A percentile compares a stretch with the other conserved stretches of the same genome.
phyloP scores from a whole-genome alignment of 2,113 vertebrate genomes.

The Antigone vipio region DNA sequence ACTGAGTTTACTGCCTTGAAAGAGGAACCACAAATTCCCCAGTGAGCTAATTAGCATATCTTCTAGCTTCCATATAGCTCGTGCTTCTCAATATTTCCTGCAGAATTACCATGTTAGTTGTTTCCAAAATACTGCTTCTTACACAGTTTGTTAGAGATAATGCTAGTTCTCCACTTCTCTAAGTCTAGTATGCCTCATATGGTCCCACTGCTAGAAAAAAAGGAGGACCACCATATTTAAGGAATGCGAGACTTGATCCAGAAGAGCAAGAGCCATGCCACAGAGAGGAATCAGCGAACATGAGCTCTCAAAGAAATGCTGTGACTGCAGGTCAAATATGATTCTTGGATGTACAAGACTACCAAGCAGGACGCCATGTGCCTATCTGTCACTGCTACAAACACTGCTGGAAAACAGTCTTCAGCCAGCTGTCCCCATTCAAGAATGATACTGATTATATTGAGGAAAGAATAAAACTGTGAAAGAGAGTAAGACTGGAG shows the following conservation, averaged over 20 bases:
- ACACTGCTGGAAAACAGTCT: neutral
- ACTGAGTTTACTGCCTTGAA: neutral
- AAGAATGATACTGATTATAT: neutral
- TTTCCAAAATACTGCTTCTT: neutral
- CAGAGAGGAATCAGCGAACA: neutral
- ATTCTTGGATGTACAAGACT: neutral
- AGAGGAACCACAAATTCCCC: neutral
- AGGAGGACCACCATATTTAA: neutral
- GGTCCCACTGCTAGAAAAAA: neutral
- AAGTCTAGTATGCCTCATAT: rapidly evolving
- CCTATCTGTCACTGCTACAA: neutral
- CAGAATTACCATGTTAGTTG: neutral
- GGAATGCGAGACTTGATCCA: neutral
- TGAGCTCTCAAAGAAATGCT: neutral
- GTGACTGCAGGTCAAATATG: neutral
- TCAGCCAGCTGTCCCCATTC: neutral
- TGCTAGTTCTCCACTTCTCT: neutral
- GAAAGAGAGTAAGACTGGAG: neutral
- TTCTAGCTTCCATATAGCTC: neutral
- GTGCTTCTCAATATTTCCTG: neutral
- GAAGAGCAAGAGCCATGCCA: neutral
- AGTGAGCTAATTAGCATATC: neutral
- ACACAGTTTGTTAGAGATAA: neutral
- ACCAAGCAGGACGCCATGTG: neutral
- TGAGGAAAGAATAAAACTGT: neutral